A percentile compares a stretch with the other conserved stretches of the same genome.
Conservation (phyloP, 2,113 vertebrate species). For the Trematomus loennbergii region DNA sequence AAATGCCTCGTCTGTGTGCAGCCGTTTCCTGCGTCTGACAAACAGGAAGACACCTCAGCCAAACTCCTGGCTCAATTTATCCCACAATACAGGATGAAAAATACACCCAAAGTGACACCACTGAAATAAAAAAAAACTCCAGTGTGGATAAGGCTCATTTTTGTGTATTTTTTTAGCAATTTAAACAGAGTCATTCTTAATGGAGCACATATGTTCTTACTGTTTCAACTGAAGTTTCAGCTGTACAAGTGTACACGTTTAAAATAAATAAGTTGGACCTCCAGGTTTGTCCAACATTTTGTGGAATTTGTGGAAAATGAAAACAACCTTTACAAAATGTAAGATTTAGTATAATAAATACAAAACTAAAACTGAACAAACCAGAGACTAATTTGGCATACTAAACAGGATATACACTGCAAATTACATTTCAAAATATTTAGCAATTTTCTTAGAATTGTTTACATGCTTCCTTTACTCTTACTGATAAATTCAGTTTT, state of each 20-base stretch:
- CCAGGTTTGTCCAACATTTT: too few species aligned
- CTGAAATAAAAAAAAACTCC: slow-evolving; percentile 2
- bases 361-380: not conserved
- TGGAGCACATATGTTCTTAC: not conserved
- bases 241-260: not conserved
- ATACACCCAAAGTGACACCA: slow-evolving; percentile 48
- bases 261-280: not conserved
- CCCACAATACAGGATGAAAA: slow-evolving; percentile 45
- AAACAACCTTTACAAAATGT: not conserved
- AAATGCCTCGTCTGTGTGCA: slow-evolving; percentile 82
- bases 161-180: not conserved
- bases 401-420: not conserved
- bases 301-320: not conserved
- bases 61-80: slow-evolving; percentile 69
- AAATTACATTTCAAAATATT: not conserved
- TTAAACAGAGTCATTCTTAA: not conserved
- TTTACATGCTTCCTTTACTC: too few species aligned
- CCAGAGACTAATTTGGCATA: not conserved
- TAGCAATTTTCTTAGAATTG: too few species aligned
- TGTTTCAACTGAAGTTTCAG: not conserved
- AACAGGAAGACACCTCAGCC: slow-evolving; percentile 81
- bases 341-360: not conserved
- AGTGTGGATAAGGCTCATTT: not conserved
- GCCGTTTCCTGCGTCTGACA: slow-evolving; percentile 78
- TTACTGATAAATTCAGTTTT: not conserved